These are phyloP conservation scores for Drosophila pseudoobscura DNA, from an alignment of 1,140 invertebrate genomes.

Conservation along the genomic window DNA sequence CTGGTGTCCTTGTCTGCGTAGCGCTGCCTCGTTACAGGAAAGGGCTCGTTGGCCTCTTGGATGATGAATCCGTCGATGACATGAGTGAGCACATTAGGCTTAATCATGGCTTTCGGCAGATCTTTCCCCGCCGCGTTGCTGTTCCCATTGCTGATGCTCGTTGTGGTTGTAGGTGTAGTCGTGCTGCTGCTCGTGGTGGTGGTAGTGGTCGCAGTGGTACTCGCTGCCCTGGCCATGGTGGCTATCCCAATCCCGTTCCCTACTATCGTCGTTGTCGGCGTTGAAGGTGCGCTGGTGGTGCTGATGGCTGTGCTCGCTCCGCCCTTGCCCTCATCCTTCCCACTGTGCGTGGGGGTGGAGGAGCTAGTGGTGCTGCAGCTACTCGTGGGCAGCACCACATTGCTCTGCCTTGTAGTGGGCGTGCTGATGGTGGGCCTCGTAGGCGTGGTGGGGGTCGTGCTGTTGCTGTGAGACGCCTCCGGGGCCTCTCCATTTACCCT, in stretches of 20 bases:
- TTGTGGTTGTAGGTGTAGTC: conserved; percentile 20
- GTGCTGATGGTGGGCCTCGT: conserved; percentile 72
- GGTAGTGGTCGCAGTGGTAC: conserved; percentile 10
- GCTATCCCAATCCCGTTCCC: conserved; percentile 37
- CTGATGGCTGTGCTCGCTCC: conserved; percentile 60
- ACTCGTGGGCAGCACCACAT: conserved; percentile 50
- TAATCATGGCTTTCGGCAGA: conserved; percentile 96
- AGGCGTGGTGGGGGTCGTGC: conserved; percentile 70
- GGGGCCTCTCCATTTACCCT: conserved; percentile 51
- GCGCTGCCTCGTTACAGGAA: conserved; percentile 90
- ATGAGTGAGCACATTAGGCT: conserved; percentile 97
- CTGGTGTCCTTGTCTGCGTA: conserved; percentile 84
- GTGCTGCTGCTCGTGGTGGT: conserved; percentile 26
- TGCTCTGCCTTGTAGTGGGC: conserved; percentile 67
- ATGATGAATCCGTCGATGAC: conserved; percentile 99
- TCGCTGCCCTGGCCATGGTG: conserved; percentile 6
- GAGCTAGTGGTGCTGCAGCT: conserved; percentile 68
- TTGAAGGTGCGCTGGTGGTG: conserved; percentile 73
- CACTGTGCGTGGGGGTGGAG: background rate
- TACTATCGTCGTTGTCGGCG: conserved; percentile 40
- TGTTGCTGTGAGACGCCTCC: conserved; percentile 22
- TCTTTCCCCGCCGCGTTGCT: conserved; percentile 82
- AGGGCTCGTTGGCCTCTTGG: conserved; percentile 95
- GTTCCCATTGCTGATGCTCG: conserved; percentile 78
- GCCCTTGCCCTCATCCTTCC: conserved; percentile 62